Base-by-base conservation (phyloP, 2,888 invertebrate species). In the Mythimna lalbum region DNA sequence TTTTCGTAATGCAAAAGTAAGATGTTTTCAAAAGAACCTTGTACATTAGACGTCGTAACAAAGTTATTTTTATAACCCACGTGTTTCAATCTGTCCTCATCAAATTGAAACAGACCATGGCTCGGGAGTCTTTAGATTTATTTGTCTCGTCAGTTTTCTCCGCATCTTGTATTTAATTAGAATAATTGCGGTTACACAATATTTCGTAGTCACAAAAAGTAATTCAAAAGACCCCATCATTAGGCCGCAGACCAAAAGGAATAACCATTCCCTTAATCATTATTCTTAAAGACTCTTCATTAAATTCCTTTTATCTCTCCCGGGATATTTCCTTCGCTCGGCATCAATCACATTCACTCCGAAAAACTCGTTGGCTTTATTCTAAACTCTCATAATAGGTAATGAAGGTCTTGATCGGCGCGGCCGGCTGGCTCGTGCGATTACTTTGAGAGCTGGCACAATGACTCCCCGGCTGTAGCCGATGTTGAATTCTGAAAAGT, bases 351-450 rank as follows among this genome's bases (percentile, higher is more conserved):
- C 95, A 95, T 95, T 95, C 94, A 94, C 93, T 95, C 89, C 92
- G 93, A 95, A 95, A 95, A 95, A 95, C 95, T 95, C 94, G 93
- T 95, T 95, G 95, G 95, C 95, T 95, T 95, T 94, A 95, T 95
- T 95, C 95, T 95, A 95, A 96, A 96, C 94, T 95, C 95, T 95
- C 95, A 95, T 96, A 96, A 95, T 95, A 95, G 95, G 95, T 95
- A 95, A 95, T 96, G 94, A 94, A 95, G 94, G 94, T 93, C 93
- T 91, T 91, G 93, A 94, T 94, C 93, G 94, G 90, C 90, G 92
- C 90, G 92, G 92, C 90, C 91, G 90, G 87, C 78, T 78, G 81
- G 56, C 78, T 72, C 53, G 88, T 89, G 91, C 94, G 95, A 95
- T 95, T 95, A 95, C 95, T 95, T 94, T 94, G 95, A 93, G 92